Evolutionary conservation across 1,140 invertebrate species (phyloP), one percentile per base, ranked within the genome.

Genomic region (Pachyrhynchus sulphureomaculatus): DNA sequence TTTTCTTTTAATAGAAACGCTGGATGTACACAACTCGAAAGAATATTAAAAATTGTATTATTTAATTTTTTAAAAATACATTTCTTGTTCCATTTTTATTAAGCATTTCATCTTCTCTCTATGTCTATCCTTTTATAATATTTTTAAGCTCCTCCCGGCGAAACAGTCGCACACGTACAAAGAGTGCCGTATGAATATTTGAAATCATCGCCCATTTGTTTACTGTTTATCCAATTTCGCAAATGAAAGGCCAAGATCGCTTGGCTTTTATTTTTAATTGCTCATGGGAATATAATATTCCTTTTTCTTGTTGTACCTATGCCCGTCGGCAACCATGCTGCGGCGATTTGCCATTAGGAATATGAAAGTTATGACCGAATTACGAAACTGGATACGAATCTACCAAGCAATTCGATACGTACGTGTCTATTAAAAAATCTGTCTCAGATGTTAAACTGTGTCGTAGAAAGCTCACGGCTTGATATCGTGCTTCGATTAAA

Each of bases 181-280:
- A 61, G 58, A 61, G 39, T 61, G 49, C 51, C 57, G 44, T 54
- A 60, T 65, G 51, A 65, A 65, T 65, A 65, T 60, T 65, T 65
- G 49, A 65, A 60, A 60, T 48, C 53, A 47, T 52, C 52, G 56
- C 57, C 56, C 54, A 60, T 65, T 65, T 65, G 57, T 60, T 60
- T 60, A 60, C 49, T 48, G 57, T 59, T 65, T 60, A 65, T 65
- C 34, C 63, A 65, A 65, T 65, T 65, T 65, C 63, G 63, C 63
- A 65, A 60, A 65, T 65, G 63, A 65, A 65, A 65, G 63, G 56
- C 56, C 49, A 59, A 60, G 49, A 55, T 55, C 63, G 55, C 32
- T 34, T n/a, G n/a, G 63, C 57, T 60, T 60, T 64, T 59, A 60
- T 60, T 65, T 65, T 65, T 65, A 65, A 65, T 65, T 65, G 54